Percentiles rank a stretch among this genome's conserved stretches.
Evolutionary conservation across 2,113 vertebrate species (phyloP).

Genomic region (Pterocles burchelli): DNA sequence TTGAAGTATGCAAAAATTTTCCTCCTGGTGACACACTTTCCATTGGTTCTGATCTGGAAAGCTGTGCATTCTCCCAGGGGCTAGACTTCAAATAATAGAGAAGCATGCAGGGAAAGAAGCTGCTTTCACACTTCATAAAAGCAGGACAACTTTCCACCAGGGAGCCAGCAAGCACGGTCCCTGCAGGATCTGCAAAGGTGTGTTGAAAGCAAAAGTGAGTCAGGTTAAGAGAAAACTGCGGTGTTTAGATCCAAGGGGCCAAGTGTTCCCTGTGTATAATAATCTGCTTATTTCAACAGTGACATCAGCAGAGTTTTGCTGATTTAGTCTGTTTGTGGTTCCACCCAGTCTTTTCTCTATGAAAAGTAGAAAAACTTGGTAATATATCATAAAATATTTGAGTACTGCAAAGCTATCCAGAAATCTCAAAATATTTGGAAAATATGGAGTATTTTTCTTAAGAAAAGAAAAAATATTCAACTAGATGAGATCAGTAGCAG

Average conservation of each 20-base stretch:
- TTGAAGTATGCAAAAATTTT: background rate
- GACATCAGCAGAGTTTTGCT: background rate
- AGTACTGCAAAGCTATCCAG: background rate
- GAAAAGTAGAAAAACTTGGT: background rate
- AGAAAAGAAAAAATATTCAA: background rate
- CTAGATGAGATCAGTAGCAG: background rate
- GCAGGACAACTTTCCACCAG: conserved; percentile 23
- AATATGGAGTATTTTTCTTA: background rate
- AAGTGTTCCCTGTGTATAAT: background rate
- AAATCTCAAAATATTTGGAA: background rate
- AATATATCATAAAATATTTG: background rate
- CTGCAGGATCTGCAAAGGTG: background rate
- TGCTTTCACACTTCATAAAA: conserved; percentile 45
- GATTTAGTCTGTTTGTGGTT: background rate
- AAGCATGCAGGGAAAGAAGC: background rate
- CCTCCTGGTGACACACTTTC: conserved; percentile 5
- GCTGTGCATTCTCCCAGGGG: background rate
- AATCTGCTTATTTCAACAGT: background rate
- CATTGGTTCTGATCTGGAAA: conserved; percentile 14
- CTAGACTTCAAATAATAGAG: conserved; percentile 24
- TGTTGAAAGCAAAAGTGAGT: conserved; percentile 32
- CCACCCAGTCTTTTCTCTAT: background rate
- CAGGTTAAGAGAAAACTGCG: background rate
- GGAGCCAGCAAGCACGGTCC: background rate
- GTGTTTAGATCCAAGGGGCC: background rate